Base-by-base conservation (phyloP, 1,140 invertebrate species). In the Antheraea pernyi region DNA sequence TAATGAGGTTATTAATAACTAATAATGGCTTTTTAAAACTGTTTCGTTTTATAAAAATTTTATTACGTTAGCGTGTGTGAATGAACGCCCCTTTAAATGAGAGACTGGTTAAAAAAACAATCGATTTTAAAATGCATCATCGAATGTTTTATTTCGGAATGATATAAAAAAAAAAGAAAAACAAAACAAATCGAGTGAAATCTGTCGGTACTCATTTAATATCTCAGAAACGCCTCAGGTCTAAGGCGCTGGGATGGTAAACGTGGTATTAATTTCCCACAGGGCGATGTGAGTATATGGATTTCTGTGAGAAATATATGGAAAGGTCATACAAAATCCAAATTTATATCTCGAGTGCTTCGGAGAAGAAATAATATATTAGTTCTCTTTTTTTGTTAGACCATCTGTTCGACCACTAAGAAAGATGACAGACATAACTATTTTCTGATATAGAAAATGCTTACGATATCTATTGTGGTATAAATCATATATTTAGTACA, bases 1-100 rank as follows among this genome's bases (percentile, higher is more conserved):
- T 67, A 67, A 67, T 67, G 59, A 67, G 65, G 36, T 37, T 67
- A 67, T 59, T 67, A 59, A 67, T 36, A 37, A 36, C n/a, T 59
- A 67, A 39, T 59, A 67, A 59, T 67, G 48, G 65, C 13, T 30
- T 18, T 67, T 59, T 37, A 67, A 67, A 59, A 59, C 53, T 46
- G 37, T 59, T 67, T 65, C 16, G 59, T 59, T 67, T 19, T 18
- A 65, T 22, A 19, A 7, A 65, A 65, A 48, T 65, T 65, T 65
- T 65, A 65, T 42, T 65, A 42, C 37, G n/a, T 37, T 8, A 37
- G 22, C 61, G 61, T n/a, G 30, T 7, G 46, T 53, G 46, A 53
- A 53, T 53, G 46, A 53, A 53, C 46, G 46, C 46, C 46, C 46
- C 46, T 53, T 53, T 13, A 6, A 53, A 53, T 16, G 46, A 42